phyloP scores from a whole-genome alignment of 2,888 invertebrate species.

The Eupithecia dodoneata region DNA sequence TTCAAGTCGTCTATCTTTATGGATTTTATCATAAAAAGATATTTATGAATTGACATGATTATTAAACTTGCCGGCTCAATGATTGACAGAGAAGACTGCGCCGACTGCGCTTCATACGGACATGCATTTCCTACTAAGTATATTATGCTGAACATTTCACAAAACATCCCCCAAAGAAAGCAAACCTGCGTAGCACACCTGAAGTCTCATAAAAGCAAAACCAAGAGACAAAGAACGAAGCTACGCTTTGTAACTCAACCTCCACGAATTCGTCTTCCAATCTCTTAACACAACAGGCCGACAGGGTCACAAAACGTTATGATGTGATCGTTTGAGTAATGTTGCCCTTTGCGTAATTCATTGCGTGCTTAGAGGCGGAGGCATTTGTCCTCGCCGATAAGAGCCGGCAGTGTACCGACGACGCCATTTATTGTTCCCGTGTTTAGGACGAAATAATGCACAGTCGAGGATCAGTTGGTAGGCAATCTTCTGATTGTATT shows the following conservation, averaged over 20 bases:
- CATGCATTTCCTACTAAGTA: not conserved
- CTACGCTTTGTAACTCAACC: constrained; percentile 10
- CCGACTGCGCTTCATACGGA: not conserved
- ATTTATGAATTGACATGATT: not conserved
- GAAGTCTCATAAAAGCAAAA: not conserved
- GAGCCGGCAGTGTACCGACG: constrained; percentile 45
- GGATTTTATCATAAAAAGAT: not conserved
- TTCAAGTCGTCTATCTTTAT: not conserved
- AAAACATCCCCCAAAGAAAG: not conserved
- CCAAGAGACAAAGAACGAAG: constrained; percentile 7
- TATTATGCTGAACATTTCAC: not conserved
- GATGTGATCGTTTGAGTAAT: constrained; percentile 69
- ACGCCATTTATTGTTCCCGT: constrained; percentile 35
- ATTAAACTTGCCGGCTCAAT: not conserved
- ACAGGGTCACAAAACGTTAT: constrained; percentile 49
- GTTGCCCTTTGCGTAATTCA: constrained; percentile 61
- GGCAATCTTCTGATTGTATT: not conserved
- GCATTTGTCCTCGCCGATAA: constrained; percentile 64
- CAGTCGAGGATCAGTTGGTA: constrained; percentile 8
- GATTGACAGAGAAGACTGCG: not conserved
- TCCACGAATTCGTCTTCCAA: constrained; percentile 35
- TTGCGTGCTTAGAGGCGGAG: constrained; percentile 54
- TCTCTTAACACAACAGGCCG: constrained; percentile 40
- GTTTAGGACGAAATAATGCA: constrained; percentile 35
- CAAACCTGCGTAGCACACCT: not conserved